Conservation (phyloP, 2,113 vertebrate species). For the Gnathonemus echidnorhynchus region DNA sequence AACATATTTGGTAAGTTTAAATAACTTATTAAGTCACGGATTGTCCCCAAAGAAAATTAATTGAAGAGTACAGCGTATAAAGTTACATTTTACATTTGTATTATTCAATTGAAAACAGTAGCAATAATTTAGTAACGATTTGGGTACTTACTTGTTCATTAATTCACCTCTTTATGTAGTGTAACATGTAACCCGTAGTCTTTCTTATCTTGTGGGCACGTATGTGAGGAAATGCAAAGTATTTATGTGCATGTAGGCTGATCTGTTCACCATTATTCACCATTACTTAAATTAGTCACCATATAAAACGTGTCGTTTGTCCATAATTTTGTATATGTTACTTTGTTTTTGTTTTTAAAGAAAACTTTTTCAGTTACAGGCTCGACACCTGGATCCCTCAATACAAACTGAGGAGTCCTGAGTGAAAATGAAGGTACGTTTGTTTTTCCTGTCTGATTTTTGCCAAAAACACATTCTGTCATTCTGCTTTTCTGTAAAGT, state of each 20-base stretch:
- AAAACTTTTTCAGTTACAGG: slow-evolving; percentile 2
- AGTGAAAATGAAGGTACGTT: slow-evolving; percentile 18
- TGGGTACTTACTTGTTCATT: background rate
- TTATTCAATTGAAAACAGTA: background rate
- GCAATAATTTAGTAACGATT: background rate
- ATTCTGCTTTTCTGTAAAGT: background rate
- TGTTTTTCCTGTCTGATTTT: background rate
- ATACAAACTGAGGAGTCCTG: background rate
- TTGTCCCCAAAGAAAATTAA: background rate
- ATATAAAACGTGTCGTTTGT: background rate
- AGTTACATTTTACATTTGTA: background rate
- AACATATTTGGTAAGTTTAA: background rate
- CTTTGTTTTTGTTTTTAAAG: background rate
- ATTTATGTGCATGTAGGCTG: background rate
- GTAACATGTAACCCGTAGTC: background rate
- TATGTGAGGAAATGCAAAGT: background rate
- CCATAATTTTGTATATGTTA: background rate
- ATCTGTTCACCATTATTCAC: background rate
- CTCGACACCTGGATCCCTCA: slow-evolving; percentile 3
- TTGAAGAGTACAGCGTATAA: background rate
- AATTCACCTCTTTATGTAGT: background rate
- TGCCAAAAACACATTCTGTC: background rate
- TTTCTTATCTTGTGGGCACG: background rate
- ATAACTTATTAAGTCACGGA: background rate
- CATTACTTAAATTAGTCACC: background rate